Evolutionary conservation across 1,140 invertebrate species (phyloP).

Genomic region (Manduca sexta): DNA sequence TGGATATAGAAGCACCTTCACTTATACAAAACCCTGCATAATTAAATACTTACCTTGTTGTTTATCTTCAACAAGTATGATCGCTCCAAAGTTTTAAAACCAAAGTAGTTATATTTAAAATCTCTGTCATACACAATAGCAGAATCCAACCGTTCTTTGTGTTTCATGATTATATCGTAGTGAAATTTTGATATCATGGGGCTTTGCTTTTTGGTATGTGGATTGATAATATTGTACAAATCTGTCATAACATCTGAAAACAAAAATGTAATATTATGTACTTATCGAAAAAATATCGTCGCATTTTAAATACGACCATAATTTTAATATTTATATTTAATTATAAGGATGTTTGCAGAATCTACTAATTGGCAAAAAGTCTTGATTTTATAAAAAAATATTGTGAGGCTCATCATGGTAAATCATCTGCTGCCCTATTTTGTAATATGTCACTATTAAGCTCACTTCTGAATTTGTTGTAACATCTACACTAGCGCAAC

Average conservation of each 20-base stretch:
- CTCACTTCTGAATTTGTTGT: too few species aligned
- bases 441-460: too few species aligned
- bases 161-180: conserved; percentile 88
- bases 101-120: conserved; percentile 98
- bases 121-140: conserved; percentile 98
- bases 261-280: not conserved
- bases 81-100: conserved; percentile 97
- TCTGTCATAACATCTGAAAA: conserved; percentile 91
- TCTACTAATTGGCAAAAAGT: too few species aligned
- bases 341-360: too few species aligned
- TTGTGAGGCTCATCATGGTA: too few species aligned
- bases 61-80: conserved; percentile 64
- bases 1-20: not conserved
- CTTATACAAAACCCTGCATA: too few species aligned
- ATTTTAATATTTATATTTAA: too few species aligned
- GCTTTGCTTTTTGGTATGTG: conserved; percentile 78
- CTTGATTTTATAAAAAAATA: too few species aligned
- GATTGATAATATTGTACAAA: conserved; percentile 85
- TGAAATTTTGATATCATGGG: conserved; percentile 92
- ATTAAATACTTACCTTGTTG: conserved; percentile 1
- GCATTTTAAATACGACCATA: too few species aligned
- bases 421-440: too few species aligned
- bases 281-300: too few species aligned
- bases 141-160: conserved; percentile 94
- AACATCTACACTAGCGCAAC: too few species aligned